Percentiles rank a stretch among this genome's conserved stretches.
Conservation (phyloP, 2,888 invertebrate genomes). For the Polylopha cassiicola region DNA sequence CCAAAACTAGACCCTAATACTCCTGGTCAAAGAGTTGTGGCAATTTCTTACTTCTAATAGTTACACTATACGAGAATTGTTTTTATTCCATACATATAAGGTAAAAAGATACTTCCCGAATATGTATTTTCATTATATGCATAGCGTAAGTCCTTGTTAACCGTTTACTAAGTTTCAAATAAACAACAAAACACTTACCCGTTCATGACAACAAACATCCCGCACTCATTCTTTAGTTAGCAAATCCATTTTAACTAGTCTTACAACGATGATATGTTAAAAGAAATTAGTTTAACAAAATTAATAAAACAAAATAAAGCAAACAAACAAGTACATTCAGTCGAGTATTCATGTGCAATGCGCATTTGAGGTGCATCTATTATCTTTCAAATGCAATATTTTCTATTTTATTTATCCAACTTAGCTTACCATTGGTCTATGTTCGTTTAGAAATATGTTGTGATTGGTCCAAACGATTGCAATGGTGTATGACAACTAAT, state of each 20-base stretch:
- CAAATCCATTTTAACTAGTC: conserved; percentile 11
- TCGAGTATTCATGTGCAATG: conserved; percentile 19
- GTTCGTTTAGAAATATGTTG: not conserved
- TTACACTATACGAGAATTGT: no score
- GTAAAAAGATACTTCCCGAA: conserved; percentile 12
- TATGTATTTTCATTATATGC: conserved; percentile 11
- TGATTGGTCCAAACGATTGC: conserved; percentile 8
- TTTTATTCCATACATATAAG: conserved; percentile 12
- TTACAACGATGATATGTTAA: conserved; percentile 5
- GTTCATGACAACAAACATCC: conserved; percentile 16
- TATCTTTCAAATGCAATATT: conserved; percentile 19
- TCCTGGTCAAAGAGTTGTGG: no score
- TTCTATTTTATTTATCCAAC: not conserved
- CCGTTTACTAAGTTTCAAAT: conserved; percentile 28
- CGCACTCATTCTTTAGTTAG: conserved; percentile 7
- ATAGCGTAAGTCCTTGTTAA: conserved; percentile 17
- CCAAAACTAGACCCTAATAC: no score
- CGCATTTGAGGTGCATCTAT: conserved; percentile 17
- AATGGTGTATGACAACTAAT: no score
- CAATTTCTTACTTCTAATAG: no score
- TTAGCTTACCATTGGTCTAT: not conserved
- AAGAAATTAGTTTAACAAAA: conserved; percentile 11
- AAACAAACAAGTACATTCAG: conserved; percentile 19
- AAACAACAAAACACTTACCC: conserved; percentile 24
- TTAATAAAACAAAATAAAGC: conserved; percentile 16